These are phyloP conservation scores for Chionis minor DNA, from an alignment of 2,113 vertebrate species.

Conservation along the genomic window DNA sequence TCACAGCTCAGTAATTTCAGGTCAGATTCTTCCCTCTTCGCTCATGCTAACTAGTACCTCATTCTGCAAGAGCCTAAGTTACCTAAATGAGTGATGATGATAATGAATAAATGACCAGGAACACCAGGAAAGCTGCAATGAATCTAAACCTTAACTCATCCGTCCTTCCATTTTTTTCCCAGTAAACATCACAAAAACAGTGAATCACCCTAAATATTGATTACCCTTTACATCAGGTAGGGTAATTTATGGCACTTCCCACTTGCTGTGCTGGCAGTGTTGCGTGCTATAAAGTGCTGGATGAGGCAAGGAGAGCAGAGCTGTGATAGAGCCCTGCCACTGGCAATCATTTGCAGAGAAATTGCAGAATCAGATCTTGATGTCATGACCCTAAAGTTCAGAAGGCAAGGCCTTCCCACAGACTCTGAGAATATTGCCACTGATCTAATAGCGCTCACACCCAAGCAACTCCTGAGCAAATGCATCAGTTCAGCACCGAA, in stretches of 20 bases:
- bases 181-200: background rate
- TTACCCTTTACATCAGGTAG: background rate
- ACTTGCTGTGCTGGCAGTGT: background rate
- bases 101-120: background rate
- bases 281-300: background rate
- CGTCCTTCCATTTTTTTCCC: background rate
- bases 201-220: background rate
- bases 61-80: background rate
- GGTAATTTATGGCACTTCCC: background rate
- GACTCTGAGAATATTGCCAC: background rate
- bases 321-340: background rate
- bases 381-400: background rate
- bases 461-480: background rate
- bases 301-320: background rate
- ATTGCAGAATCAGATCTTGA: background rate
- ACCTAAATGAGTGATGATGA: background rate
- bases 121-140: background rate
- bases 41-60: background rate
- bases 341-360: background rate
- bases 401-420: background rate
- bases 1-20: background rate
- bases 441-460: background rate
- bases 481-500: background rate
- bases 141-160: background rate
- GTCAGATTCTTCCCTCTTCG: background rate